These are phyloP conservation scores for Gandaritis pyraliata DNA, from an alignment of 2,888 invertebrate genomes.

Conservation along the genomic window DNA sequence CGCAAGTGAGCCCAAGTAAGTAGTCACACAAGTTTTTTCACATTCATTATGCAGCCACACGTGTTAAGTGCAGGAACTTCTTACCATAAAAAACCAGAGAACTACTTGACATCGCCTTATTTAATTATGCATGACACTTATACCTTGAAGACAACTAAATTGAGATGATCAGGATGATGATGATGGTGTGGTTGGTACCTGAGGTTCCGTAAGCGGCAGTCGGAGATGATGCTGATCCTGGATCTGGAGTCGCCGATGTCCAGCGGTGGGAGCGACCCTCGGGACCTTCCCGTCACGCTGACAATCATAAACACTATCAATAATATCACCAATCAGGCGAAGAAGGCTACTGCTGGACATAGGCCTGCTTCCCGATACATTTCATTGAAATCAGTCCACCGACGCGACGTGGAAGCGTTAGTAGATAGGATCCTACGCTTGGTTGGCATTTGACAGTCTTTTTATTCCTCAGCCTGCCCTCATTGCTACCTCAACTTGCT, in stretches of 20 bases:
- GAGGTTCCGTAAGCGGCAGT: constrained; percentile 69
- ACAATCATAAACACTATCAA: neutral
- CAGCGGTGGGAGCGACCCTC: constrained; percentile 56
- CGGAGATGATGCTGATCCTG: constrained; percentile 65
- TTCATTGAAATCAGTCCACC: no score
- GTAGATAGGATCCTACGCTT: no score
- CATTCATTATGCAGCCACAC: constrained; percentile 16
- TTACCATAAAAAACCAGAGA: neutral
- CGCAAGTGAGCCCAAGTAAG: constrained; percentile 6
- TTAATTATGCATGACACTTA: no score
- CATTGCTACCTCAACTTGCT: no score
- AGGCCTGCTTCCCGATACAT: no score
- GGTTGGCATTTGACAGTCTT: no score
- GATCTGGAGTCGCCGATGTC: constrained; percentile 57
- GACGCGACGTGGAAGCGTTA: no score
- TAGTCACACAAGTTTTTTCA: constrained; percentile 5
- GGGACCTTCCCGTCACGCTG: constrained; percentile 51
- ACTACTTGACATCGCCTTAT: no score
- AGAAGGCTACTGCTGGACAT: no score
- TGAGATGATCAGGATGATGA: neutral
- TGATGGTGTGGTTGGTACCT: constrained; percentile 50
- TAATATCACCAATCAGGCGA: neutral
- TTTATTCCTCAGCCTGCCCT: no score
- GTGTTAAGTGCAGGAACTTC: constrained; percentile 15
- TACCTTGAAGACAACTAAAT: no score